Evolutionary conservation across 2,113 vertebrate species (phyloP).

Genomic region (Colaptes auratus): DNA sequence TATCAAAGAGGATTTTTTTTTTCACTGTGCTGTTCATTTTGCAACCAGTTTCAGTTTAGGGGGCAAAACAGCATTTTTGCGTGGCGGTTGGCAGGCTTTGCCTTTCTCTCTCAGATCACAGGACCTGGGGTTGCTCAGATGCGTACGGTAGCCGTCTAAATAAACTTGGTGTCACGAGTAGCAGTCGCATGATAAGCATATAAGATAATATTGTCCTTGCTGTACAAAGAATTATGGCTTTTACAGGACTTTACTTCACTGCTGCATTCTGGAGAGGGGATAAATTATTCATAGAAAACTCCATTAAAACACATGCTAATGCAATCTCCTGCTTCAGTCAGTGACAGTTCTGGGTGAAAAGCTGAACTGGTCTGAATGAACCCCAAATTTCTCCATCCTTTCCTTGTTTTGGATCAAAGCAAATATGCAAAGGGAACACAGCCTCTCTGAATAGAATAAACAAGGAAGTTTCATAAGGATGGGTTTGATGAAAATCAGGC

Average conservation of each 20-base stretch:
- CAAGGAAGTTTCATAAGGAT: background rate
- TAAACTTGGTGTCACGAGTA: background rate
- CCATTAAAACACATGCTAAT: background rate
- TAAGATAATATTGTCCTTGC: background rate
- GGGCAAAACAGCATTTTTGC: background rate
- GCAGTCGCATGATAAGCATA: background rate
- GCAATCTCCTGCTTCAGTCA: background rate
- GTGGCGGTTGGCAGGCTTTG: background rate
- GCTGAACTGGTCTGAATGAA: background rate
- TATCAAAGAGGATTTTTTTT: background rate
- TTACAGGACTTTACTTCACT: background rate
- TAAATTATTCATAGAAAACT: background rate
- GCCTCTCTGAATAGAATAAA: background rate
- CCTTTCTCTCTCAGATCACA: background rate
- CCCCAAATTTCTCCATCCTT: background rate
- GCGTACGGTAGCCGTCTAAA: background rate
- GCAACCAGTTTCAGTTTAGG: background rate
- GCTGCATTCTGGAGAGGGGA: background rate
- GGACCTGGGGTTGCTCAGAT: background rate
- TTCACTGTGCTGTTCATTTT: background rate
- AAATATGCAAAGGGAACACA: constrained; percentile 13
- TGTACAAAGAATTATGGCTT: background rate
- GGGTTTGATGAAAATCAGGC: background rate
- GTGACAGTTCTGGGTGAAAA: background rate
- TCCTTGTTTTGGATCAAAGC: constrained; percentile 4